phyloP scores from a whole-genome alignment of 2,888 invertebrate genomes.

The Lathronympha strigana region DNA sequence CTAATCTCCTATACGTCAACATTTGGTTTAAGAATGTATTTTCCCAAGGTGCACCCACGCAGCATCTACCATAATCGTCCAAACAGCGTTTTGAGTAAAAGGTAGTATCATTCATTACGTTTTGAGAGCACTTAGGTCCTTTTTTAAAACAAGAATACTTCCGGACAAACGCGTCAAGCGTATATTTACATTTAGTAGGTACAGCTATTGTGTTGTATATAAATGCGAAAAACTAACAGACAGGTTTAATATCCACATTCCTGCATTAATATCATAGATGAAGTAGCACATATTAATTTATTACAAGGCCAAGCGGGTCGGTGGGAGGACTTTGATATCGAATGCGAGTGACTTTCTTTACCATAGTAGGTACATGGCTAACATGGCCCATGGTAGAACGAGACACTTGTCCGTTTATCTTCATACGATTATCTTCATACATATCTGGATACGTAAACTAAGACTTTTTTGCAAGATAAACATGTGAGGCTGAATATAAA shows the following conservation, averaged over 20 bases:
- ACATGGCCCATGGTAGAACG: neutral
- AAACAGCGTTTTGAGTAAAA: neutral
- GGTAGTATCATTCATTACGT: neutral
- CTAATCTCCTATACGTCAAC: neutral
- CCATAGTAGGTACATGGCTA: neutral
- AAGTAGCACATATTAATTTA: constrained; percentile 23
- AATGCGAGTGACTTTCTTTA: neutral
- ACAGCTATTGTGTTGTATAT: constrained; percentile 19
- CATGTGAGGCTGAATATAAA: too few species aligned
- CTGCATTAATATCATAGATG: constrained; percentile 17
- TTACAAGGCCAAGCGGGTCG: constrained; percentile 1
- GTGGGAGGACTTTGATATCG: too few species aligned
- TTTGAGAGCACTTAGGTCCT: constrained; percentile 1
- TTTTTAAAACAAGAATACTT: constrained; percentile 40
- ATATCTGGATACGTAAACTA: too few species aligned
- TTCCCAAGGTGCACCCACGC: constrained; percentile 56
- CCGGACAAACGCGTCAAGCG: constrained; percentile 56
- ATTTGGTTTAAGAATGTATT: neutral
- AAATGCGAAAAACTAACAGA: constrained; percentile 28
- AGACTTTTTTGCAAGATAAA: too few species aligned
- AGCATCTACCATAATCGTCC: constrained; percentile 40
- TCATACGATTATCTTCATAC: too few species aligned
- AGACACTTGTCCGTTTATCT: too few species aligned
- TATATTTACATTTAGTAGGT: constrained; percentile 30
- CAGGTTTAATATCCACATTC: constrained; percentile 23